Conservation (phyloP, 2,797 vertebrate species). For the Streptopelia turtur region DNA sequence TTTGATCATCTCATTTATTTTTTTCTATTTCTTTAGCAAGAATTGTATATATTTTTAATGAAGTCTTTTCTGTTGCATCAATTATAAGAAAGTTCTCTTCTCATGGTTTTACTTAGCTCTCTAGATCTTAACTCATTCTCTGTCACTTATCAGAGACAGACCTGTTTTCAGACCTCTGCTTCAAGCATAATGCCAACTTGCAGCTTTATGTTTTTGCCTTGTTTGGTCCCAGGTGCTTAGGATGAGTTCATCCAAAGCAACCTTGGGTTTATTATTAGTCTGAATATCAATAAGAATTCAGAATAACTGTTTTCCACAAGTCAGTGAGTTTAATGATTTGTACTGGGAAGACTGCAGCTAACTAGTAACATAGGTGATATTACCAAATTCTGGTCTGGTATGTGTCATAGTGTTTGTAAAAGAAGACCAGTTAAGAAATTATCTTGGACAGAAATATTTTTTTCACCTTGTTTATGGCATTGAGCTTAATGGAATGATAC, state of each 20-base stretch:
- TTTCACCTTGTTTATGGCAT: neutral
- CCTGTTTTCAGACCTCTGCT: neutral
- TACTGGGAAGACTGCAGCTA: neutral
- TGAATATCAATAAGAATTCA: neutral
- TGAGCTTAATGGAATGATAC: neutral
- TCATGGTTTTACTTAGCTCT: neutral
- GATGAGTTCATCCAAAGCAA: neutral
- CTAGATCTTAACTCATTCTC: neutral
- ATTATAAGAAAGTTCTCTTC: neutral
- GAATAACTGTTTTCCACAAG: neutral
- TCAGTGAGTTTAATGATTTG: neutral
- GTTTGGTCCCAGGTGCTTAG: neutral
- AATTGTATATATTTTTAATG: neutral
- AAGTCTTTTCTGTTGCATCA: neutral
- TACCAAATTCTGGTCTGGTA: neutral
- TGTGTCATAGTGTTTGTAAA: neutral
- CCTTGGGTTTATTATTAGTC: neutral
- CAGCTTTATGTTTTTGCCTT: neutral
- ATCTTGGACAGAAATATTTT: neutral
- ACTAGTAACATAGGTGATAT: neutral
- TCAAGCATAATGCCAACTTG: neutral
- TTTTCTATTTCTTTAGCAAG: neutral
- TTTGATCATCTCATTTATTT: neutral
- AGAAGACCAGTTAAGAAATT: neutral
- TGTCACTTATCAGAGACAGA: neutral